Conservation (phyloP, 2,888 invertebrate species). For the Heteropelma amictum region DNA sequence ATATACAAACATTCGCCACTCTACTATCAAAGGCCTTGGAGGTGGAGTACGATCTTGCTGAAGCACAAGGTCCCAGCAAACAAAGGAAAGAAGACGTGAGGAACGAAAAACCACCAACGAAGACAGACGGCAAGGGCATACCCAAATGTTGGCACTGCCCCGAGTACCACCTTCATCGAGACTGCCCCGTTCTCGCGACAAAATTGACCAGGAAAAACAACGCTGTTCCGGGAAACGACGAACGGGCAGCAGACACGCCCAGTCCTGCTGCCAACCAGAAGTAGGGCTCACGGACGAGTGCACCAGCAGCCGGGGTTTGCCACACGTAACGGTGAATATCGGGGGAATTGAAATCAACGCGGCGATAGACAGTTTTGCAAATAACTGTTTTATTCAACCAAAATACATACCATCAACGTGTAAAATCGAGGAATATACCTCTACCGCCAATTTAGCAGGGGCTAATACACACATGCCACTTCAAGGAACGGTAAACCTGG, state of each 20-base stretch:
- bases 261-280: neutral
- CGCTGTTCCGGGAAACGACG: neutral
- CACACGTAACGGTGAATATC: neutral
- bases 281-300: neutral
- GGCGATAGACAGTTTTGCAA: neutral
- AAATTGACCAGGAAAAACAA: no score
- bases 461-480: neutral
- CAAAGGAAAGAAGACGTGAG: neutral
- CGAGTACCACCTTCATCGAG: neutral
- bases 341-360: neutral
- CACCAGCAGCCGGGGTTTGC: neutral
- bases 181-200: neutral
- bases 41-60: constrained; percentile 2
- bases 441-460: neutral
- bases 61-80: neutral
- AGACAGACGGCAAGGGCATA: neutral
- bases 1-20: neutral
- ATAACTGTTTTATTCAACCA: neutral
- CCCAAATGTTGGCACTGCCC: neutral
- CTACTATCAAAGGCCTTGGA: neutral
- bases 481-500: neutral
- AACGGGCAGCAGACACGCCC: neutral
- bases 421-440: neutral
- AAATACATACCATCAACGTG: neutral
- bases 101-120: neutral